phyloP scores from a whole-genome alignment of 2,113 vertebrate genomes.

The Hippopotamus amphibius region DNA sequence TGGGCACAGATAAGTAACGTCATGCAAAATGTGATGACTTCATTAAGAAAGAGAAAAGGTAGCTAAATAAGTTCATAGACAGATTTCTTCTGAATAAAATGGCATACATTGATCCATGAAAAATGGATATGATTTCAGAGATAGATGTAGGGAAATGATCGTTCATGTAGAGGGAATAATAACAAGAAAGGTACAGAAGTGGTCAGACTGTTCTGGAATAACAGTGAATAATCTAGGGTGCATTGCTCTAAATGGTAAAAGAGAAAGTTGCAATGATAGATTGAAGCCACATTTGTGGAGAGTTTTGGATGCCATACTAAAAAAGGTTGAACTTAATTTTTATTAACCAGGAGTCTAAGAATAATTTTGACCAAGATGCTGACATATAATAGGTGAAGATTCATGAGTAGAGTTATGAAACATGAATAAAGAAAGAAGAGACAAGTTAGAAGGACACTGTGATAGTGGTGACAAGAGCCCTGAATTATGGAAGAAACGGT shows the following conservation, averaged over 20 bases:
- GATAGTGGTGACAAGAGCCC: background rate
- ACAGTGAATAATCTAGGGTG: background rate
- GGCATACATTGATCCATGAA: background rate
- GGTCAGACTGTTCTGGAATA: background rate
- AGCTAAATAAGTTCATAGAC: background rate
- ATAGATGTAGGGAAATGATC: background rate
- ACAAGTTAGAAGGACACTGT: background rate
- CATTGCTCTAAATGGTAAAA: background rate
- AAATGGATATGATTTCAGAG: background rate
- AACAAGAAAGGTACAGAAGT: background rate
- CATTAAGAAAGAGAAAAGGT: background rate
- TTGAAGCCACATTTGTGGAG: background rate
- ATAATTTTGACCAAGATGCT: background rate
- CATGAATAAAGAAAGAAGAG: background rate
- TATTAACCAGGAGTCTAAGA: background rate
- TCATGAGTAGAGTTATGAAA: background rate
- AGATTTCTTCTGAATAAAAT: slow-evolving; percentile 30
- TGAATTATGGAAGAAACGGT: background rate
- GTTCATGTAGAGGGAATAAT: background rate
- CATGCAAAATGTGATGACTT: background rate
- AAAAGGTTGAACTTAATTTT: background rate
- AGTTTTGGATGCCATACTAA: background rate
- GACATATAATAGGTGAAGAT: background rate
- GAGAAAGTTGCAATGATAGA: background rate
- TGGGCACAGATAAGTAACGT: background rate